phyloP scores from a whole-genome alignment of 1,140 invertebrate genomes.

The Leptinotarsa undecemlineata region DNA sequence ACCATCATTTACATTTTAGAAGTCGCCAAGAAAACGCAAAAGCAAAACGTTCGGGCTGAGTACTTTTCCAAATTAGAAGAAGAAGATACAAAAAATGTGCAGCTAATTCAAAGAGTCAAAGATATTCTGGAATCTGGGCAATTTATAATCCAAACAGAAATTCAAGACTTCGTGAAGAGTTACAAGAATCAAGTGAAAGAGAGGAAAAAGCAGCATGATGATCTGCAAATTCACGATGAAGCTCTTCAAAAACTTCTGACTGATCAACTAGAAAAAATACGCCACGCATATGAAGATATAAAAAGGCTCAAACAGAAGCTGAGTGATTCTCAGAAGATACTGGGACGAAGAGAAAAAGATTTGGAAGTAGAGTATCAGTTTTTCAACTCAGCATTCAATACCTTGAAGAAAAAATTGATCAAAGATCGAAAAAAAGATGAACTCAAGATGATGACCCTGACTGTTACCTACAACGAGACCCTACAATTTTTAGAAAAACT shows the following conservation, averaged over 20 bases:
- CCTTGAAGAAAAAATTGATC: conserved; percentile 40
- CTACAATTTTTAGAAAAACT: conserved; percentile 43
- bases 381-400: conserved; percentile 37
- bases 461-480: conserved; percentile 35
- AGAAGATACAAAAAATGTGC: conserved; percentile 40
- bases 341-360: conserved; percentile 33
- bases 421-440: conserved; percentile 38
- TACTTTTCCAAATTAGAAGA: conserved; percentile 47
- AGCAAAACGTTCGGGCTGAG: conserved; percentile 40
- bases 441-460: conserved; percentile 38
- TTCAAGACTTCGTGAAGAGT: conserved; percentile 35
- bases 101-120: conserved; percentile 37
- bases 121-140: conserved; percentile 40
- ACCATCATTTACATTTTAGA: conserved; percentile 46
- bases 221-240: conserved; percentile 41
- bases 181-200: conserved; percentile 36
- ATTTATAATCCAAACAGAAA: conserved; percentile 35
- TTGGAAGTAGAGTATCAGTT: conserved; percentile 39
- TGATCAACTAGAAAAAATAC: conserved; percentile 39
- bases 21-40: conserved; percentile 39
- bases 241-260: conserved; percentile 37
- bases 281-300: conserved; percentile 31
- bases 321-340: conserved; percentile 31
- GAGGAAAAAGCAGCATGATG: conserved; percentile 37
- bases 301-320: conserved; percentile 39